A percentile compares a stretch with the other conserved stretches of the same genome.
phyloP scores from a whole-genome alignment of 2,113 vertebrate genomes.

The Irena cyanogastra region DNA sequence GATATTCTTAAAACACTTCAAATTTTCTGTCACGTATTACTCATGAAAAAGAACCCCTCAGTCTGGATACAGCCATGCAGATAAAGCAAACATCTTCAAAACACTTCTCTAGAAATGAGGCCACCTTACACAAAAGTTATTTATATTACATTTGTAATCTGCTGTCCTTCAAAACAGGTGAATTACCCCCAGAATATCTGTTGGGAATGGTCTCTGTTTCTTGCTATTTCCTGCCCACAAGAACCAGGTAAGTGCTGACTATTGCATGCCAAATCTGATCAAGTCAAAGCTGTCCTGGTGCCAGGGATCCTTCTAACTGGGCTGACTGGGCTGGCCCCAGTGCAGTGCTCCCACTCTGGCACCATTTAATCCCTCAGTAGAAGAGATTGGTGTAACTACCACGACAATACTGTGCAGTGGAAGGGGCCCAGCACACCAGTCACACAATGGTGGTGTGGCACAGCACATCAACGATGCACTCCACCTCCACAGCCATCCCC shows the following conservation, averaged over 20 bases:
- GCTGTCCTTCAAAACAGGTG: neutral
- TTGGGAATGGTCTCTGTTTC: neutral
- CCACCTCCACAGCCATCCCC: neutral
- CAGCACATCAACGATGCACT: neutral
- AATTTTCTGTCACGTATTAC: neutral
- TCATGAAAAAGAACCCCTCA: neutral
- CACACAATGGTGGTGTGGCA: neutral
- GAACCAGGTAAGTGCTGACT: neutral
- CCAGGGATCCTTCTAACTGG: neutral
- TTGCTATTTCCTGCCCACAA: neutral
- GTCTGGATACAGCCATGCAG: neutral
- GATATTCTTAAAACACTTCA: neutral
- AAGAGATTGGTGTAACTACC: neutral
- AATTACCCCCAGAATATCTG: fast-evolving
- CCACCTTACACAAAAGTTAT: neutral
- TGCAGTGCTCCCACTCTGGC: neutral
- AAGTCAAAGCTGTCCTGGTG: neutral
- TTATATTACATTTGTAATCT: neutral
- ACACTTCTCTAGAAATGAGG: neutral
- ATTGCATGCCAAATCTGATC: neutral
- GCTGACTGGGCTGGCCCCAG: neutral
- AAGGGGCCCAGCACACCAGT: neutral
- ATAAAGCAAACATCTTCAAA: neutral
- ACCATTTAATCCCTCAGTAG: neutral
- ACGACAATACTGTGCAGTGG: neutral